phyloP scores from a whole-genome alignment of 2,113 vertebrate species.

The Pipra filicauda region DNA sequence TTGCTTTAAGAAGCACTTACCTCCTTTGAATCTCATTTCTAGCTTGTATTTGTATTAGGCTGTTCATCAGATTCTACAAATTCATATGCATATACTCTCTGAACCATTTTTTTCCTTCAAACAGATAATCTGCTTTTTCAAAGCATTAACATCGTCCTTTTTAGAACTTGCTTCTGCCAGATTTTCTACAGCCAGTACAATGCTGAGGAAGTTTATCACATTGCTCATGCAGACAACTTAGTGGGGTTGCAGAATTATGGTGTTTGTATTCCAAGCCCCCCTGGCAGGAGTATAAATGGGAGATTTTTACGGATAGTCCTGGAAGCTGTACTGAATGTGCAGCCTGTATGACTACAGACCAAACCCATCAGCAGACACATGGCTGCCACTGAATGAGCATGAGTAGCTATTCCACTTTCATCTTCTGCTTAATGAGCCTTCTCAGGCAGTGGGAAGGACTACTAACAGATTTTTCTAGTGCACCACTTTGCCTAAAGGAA shows the following conservation, averaged over 20 bases:
- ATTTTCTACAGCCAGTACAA: not conserved
- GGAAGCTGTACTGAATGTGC: not conserved
- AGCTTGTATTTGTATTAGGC: not conserved
- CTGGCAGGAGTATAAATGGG: not conserved
- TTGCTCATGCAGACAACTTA: not conserved
- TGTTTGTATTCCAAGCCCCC: not conserved
- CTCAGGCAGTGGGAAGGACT: not conserved
- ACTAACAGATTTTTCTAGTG: not conserved
- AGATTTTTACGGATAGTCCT: not conserved
- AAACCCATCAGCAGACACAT: not conserved
- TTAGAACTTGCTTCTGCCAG: not conserved
- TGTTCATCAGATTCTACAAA: not conserved
- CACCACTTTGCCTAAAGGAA: slow-evolving; percentile 2
- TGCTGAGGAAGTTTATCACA: not conserved
- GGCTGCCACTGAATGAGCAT: not conserved
- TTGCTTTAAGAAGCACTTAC: not conserved
- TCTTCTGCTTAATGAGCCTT: not conserved
- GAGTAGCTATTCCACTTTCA: not conserved
- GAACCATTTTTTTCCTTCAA: not conserved
- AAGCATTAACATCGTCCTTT: not conserved
- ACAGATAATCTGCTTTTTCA: not conserved
- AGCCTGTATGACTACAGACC: not conserved
- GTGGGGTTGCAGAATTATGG: not conserved
- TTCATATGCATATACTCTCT: not conserved
- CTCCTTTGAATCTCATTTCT: not conserved